Conservation (phyloP, 2,797 vertebrate genomes). For the Cynodonichthys magdalenae region DNA sequence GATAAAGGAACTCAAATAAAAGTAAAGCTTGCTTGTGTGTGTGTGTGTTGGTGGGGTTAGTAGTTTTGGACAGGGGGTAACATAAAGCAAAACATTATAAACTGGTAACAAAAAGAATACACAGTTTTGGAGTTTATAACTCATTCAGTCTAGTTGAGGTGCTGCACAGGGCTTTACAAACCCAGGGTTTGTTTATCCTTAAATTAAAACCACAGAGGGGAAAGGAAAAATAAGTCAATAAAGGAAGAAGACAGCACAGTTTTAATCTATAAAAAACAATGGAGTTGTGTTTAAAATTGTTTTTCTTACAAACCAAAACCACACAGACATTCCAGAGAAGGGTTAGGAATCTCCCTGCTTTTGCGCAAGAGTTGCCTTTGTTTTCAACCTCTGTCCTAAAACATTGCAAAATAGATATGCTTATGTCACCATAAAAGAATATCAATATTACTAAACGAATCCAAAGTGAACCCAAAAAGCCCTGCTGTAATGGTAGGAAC, state of each 20-base stretch:
- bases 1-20: constrained; percentile 16
- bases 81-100: background rate
- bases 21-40: background rate
- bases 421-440: constrained; percentile 40
- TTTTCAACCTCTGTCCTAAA: constrained; percentile 32
- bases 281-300: constrained; percentile 32
- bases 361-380: constrained; percentile 38
- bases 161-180: constrained; percentile 20
- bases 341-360: constrained; percentile 58
- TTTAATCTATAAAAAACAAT: constrained; percentile 37
- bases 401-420: constrained; percentile 20
- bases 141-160: constrained; percentile 11
- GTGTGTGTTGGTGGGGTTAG: background rate
- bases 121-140: constrained; percentile 15
- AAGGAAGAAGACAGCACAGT: constrained; percentile 18
- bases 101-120: constrained; percentile 4
- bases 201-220: constrained; percentile 41
- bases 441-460: constrained; percentile 28
- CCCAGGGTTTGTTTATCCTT: constrained; percentile 35
- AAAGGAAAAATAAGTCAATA: constrained; percentile 21
- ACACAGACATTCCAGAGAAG: constrained; percentile 42
- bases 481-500: constrained; percentile 11
- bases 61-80: background rate
- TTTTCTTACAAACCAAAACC: constrained; percentile 34
- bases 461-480: constrained; percentile 13